Base-by-base conservation (phyloP, 2,797 vertebrate genomes). In the Margarornis squamiger region DNA sequence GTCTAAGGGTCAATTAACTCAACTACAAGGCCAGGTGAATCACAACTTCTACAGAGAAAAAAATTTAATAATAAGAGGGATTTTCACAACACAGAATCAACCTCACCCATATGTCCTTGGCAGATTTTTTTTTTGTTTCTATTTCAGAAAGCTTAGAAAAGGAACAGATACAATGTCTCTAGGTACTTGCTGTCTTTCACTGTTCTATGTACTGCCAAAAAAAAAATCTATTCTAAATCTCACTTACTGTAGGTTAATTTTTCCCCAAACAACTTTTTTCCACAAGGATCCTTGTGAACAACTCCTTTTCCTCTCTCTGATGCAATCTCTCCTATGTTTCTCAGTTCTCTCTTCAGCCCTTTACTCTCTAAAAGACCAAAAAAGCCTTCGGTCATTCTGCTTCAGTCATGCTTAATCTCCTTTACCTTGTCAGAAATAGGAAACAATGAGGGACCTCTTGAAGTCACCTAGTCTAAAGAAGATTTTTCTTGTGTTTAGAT, bases 1-100 rank as follows among this genome's bases (percentile, higher is more conserved):
- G 67, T 59, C 38, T 57, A 85, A 65, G 78, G 91, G 74, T 74
- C 93, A 90, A 91, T 93, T 88, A 95, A 84, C 73, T 71, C 66
- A 79, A 45, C 21, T 43, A 63, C 73, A 96, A 86, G 86, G 67
- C 88, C 86, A 90, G 51, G 48, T 10, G 45, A 79, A 78, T 61
- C 79, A 52, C n/a, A 82, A 21, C 20, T 70, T 88, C 8, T 41
- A 52, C 10, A 51, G 48, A 77, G 4, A 18, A 87, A 85, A 76
- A 62, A 58, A 17, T 4, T 10, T 41, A 92, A 39, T 41, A 43
- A 41, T 2, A 22, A 81, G 10, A 67, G 48, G 5, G 14, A 51
- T 58, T 72, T 32, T 51, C 48, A 80, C 20, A 82, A 45, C 14
- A 39, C 14, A 79, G 39, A 76, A 70, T 30, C 45, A 86, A 73